Percentiles rank a stretch among this genome's conserved stretches.
These are phyloP conservation scores for Mustelus asterias DNA, from an alignment of 2,113 vertebrate species.

Conservation along the genomic window DNA sequence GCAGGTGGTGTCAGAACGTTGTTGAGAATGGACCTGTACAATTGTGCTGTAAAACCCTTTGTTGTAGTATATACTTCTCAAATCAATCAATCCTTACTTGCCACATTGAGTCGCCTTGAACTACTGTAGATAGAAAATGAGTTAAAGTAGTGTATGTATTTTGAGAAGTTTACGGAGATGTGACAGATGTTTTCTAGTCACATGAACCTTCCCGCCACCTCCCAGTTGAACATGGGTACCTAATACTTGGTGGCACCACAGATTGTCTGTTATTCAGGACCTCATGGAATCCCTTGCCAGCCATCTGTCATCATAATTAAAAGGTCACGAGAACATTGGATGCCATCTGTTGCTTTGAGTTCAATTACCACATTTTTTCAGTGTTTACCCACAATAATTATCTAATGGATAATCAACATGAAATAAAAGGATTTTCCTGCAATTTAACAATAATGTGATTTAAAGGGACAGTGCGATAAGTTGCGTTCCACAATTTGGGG, in stretches of 20 bases:
- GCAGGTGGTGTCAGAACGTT: no score
- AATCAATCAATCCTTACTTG: no score
- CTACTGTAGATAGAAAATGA: neutral
- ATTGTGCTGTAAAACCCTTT: no score
- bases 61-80: no score
- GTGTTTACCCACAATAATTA: neutral
- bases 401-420: neutral
- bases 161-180: neutral
- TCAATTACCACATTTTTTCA: neutral
- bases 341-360: neutral
- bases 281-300: neutral
- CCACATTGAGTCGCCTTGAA: no score
- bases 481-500: neutral
- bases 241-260: neutral
- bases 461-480: neutral
- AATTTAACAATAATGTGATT: neutral
- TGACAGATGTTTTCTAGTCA: neutral
- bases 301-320: neutral
- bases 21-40: no score
- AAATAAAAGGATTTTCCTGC: neutral
- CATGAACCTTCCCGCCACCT: neutral
- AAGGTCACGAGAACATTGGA: neutral
- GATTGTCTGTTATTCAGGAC: neutral
- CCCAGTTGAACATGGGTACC: neutral
- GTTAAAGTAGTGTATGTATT: neutral